Evolutionary conservation across 2,797 vertebrate genomes (phyloP), one percentile per base, ranked within the genome.

Genomic region (Austrolebias charrua): DNA sequence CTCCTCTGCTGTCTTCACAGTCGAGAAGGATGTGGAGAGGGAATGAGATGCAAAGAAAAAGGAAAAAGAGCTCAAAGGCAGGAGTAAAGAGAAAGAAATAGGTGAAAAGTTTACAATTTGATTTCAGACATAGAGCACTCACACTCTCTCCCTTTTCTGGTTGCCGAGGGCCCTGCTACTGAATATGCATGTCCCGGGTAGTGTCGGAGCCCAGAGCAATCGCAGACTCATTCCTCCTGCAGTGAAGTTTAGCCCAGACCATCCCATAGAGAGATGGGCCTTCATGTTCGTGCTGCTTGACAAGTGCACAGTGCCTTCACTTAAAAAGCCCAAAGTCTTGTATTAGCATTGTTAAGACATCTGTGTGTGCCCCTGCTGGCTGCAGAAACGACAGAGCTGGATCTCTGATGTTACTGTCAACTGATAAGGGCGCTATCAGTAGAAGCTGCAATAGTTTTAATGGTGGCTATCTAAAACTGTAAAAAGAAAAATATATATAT

Each of bases 111-210:
- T 61, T 63, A 16, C 67, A 72, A 82, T 87, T 81, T 74, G 69
- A 67, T 72, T 81, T 78, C 4, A 71, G 80, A 81, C 76, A 78
- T 71, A 68, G 56, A 79, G 75, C 46, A 7, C 69, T 64, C 1
- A 4, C 60, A 42, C 73, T 35, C 62, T 54, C 63, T 42, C 65
- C 29, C 60, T 80, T 63, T 11, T 76, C 74, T 31, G 57, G 55
- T 55, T 10, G 69, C 72, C 66, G 46, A 45, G 20, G 66, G 81
- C 71, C 74, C 72, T 72, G 76, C 75, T 67, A 29, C 56, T 90
- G 86, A 89, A 91, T 91, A 90, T 91, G 79, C 80, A 90, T 89
- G 86, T 69, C 31, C 42, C 9, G 82, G 74, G 78, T 48, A 46
- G 72, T 14, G 47, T 54, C 73, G 61, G 60, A 82, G 75, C 87